Evolutionary conservation across 2,113 vertebrate species (phyloP), one percentile per base, ranked within the genome.

Genomic region (Upupa epops): DNA sequence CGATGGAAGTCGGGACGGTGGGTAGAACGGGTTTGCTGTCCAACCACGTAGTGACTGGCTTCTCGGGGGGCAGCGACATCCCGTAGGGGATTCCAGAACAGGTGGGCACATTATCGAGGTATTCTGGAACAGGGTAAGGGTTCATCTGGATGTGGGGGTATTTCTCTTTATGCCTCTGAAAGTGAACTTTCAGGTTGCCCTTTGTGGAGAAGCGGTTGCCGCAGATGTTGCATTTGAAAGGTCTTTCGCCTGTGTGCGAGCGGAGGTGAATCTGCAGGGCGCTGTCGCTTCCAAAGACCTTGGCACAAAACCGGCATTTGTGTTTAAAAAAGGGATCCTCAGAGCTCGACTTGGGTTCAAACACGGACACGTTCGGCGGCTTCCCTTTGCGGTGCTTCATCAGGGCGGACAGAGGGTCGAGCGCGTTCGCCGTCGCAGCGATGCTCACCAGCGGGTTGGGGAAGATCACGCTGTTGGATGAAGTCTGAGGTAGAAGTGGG

Each of bases 81-180:
- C 99, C 99, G 7, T 99, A 99, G 1, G 99, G 99, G 66, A 99
- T 99, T 88, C 99, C 99, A 73, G 99, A 99, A 97, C 98, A 99
- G 83, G 99, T 99, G 97, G 99, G 99, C 79, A 99, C 99, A 1
- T 99, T 99, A 96, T 99, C 99, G 95, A 99, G 98, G 98, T 99
- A 99, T 97, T 99, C 99, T 45, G 99, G 99, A 89, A 99, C 99
- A 24, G 99, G 99, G 80, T 99, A 99, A 49, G 99, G 99, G 94
- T 99, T 99, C 99, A 99, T 99, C 96, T 99, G 99, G 97, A 99
- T 99, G 94, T 99, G 99, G 70, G 99, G 99, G 83, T 99, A 99
- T 97, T 99, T 99, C 94, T 99, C 99, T 98, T 99, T 99, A 97
- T 99, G 99, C 95, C 99, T 98, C 97, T 99, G 99, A 95, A 99